Percentiles rank a stretch among this genome's conserved stretches.
Conservation (phyloP, 2,113 vertebrate species). For the Halichoeres trimaculatus region DNA sequence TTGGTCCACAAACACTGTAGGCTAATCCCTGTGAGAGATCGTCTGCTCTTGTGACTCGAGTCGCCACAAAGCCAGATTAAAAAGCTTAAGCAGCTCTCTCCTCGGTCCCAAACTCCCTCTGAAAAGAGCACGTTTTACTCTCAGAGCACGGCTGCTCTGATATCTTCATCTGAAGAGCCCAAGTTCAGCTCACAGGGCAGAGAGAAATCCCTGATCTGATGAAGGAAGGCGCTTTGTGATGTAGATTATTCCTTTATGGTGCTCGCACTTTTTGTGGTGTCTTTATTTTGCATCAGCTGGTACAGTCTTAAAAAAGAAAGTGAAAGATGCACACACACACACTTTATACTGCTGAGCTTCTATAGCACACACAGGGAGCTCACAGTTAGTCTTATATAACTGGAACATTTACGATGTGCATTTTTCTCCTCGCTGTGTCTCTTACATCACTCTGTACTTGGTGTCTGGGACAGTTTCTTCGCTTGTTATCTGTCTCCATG, state of each 20-base stretch:
- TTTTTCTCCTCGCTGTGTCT: not conserved
- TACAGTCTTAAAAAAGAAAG: slow-evolving; percentile 3
- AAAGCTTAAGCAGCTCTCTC: slow-evolving; percentile 7
- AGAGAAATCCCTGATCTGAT: not conserved
- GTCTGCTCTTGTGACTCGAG: not conserved
- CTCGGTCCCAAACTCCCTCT: not conserved
- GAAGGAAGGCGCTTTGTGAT: no score
- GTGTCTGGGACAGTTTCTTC: not conserved
- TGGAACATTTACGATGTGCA: slow-evolving; percentile 3
- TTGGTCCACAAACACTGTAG: not conserved
- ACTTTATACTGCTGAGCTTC: not conserved
- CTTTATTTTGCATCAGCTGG: not conserved
- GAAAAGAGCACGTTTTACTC: not conserved
- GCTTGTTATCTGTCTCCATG: not conserved
- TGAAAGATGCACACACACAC: not conserved
- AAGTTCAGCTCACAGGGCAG: not conserved
- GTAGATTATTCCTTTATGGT: no score
- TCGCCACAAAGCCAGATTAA: slow-evolving; percentile 18
- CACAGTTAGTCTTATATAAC: not conserved
- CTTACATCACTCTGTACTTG: not conserved
- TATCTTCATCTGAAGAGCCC: not conserved
- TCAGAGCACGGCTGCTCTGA: not conserved
- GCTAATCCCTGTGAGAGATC: slow-evolving; percentile 22
- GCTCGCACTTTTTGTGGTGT: no score
- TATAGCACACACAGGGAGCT: not conserved